Percentiles rank a stretch among this genome's conserved stretches.
Evolutionary conservation across 1,140 invertebrate genomes (phyloP).

Genomic region (Littorina saxatilis): DNA sequence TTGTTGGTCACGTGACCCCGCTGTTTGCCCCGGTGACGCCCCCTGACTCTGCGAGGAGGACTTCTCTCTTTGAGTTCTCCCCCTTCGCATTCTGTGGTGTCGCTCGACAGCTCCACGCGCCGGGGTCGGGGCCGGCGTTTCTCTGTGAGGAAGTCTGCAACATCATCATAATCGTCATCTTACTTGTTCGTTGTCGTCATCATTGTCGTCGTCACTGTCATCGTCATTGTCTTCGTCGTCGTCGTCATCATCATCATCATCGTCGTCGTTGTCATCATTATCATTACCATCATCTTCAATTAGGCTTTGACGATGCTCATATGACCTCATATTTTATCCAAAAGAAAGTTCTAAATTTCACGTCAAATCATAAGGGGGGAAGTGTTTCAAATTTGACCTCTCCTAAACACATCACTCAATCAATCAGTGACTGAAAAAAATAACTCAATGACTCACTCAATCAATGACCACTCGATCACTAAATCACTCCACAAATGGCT

Average conservation of each 20-base stretch:
- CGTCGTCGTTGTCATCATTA: background rate
- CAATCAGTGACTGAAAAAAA: too few species aligned
- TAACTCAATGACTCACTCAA: too few species aligned
- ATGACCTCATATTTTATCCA: too few species aligned
- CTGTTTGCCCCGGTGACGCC: slow-evolving; percentile 61
- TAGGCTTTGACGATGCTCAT: too few species aligned
- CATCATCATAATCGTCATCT: background rate
- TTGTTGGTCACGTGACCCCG: slow-evolving; percentile 58
- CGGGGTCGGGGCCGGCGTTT: slow-evolving; percentile 46
- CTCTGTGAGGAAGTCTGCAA: slow-evolving; percentile 18
- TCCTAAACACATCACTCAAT: too few species aligned
- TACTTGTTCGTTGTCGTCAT: background rate
- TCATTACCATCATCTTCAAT: background rate
- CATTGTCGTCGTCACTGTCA: background rate
- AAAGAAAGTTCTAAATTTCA: too few species aligned
- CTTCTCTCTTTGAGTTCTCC: slow-evolving; percentile 43
- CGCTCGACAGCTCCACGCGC: slow-evolving; percentile 57
- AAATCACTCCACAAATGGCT: too few species aligned
- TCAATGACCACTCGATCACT: too few species aligned
- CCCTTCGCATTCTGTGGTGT: slow-evolving; percentile 62
- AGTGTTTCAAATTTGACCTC: too few species aligned
- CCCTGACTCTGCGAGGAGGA: slow-evolving; percentile 55
- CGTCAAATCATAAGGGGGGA: too few species aligned
- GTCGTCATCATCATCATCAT: background rate
- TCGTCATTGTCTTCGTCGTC: too few species aligned